These are phyloP conservation scores for Camponotus vicinus DNA, from an alignment of 1,140 invertebrate genomes.

Conservation along the genomic window DNA sequence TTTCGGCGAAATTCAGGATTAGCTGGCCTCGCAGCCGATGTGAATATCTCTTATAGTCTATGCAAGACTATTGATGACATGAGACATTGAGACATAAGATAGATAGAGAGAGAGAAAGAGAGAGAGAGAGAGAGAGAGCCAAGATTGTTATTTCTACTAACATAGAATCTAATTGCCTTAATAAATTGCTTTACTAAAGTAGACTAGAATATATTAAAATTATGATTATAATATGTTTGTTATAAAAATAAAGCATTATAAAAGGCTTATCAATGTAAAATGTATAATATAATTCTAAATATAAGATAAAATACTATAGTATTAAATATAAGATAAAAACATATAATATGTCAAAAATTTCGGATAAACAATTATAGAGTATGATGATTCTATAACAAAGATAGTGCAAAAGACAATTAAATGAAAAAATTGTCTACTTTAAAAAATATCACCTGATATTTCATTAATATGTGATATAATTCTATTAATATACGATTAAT, in stretches of 20 bases:
- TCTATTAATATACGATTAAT: not conserved
- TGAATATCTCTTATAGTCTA: constrained; percentile 29
- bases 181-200: not conserved
- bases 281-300: not conserved
- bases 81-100: not conserved
- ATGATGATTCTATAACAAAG: not conserved
- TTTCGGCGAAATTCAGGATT: constrained; percentile 51
- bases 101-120: too few relatives aligned
- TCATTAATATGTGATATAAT: too few relatives aligned
- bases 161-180: not conserved
- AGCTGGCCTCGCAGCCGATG: constrained; percentile 22
- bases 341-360: not conserved
- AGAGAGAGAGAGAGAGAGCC: too few relatives aligned
- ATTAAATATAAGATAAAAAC: not conserved
- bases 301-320: not conserved
- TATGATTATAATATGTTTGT: not conserved
- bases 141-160: not conserved
- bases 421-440: not conserved
- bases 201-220: not conserved
- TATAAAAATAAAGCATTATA: not conserved
- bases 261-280: not conserved
- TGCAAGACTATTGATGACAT: not conserved
- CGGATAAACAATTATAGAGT: not conserved
- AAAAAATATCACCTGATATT: not conserved
- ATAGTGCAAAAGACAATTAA: not conserved